Percentiles rank a stretch among this genome's conserved stretches.
Evolutionary conservation across 2,113 vertebrate genomes (phyloP).

Genomic region (Aegithalos caudatus): DNA sequence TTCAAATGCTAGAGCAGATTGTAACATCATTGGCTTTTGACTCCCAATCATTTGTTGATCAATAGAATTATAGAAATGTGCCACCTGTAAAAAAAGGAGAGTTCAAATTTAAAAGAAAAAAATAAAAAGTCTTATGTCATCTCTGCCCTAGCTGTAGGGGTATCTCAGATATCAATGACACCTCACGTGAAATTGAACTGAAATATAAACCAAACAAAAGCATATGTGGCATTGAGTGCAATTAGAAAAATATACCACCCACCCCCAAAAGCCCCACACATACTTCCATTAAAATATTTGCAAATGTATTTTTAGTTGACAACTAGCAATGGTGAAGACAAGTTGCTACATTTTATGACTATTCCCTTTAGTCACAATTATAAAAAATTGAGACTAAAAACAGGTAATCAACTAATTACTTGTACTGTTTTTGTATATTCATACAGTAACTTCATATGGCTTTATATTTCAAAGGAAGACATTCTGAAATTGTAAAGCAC

Average conservation of each 20-base stretch:
- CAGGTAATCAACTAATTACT: background rate
- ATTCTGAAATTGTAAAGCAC: background rate
- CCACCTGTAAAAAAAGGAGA: slow-evolving; percentile 81
- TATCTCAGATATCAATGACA: background rate
- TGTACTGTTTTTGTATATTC: background rate
- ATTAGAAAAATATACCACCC: background rate
- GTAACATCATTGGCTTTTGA: slow-evolving; percentile 96
- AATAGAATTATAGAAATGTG: slow-evolving; percentile 98
- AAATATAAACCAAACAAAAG: background rate
- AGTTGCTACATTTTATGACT: background rate
- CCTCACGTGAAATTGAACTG: background rate
- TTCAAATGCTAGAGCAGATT: slow-evolving; percentile 92
- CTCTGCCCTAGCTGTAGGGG: background rate
- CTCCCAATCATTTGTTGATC: slow-evolving; percentile 99
- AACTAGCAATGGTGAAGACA: background rate
- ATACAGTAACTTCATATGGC: background rate
- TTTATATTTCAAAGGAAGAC: background rate
- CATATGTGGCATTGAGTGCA: fast-evolving
- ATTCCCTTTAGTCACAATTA: background rate
- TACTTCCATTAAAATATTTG: background rate
- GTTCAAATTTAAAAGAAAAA: background rate
- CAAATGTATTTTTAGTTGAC: background rate
- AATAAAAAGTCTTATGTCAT: background rate
- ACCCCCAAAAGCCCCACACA: fast-evolving
- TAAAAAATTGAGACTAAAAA: background rate